These are phyloP conservation scores for Lateolabrax maculatus DNA, from an alignment of 2,797 vertebrate genomes.

Conservation along the genomic window DNA sequence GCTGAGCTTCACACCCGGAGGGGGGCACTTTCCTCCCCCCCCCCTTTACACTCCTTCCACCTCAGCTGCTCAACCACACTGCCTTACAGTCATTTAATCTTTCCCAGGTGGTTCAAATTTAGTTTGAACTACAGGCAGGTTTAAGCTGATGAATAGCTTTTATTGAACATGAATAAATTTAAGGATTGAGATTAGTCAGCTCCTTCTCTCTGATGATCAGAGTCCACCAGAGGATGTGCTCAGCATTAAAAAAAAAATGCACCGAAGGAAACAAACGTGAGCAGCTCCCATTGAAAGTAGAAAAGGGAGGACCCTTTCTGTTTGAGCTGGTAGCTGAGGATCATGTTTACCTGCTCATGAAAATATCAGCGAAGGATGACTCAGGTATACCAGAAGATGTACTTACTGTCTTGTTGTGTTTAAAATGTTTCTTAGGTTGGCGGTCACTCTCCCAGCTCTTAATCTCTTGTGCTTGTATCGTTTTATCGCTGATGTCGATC, in stretches of 20 bases:
- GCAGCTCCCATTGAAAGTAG: slow-evolving; percentile 33
- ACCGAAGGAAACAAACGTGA: slow-evolving; percentile 64
- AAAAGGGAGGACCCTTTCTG: not conserved
- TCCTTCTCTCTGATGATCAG: slow-evolving; percentile 87
- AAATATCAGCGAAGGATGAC: slow-evolving; percentile 31
- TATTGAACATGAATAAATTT: slow-evolving; percentile 94
- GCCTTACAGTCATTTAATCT: slow-evolving; percentile 87
- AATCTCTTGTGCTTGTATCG: slow-evolving; percentile 30
- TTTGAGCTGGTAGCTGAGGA: slow-evolving; percentile 12
- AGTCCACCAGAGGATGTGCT: slow-evolving; percentile 84
- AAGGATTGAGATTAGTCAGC: slow-evolving; percentile 93
- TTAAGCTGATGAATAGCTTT: slow-evolving; percentile 93
- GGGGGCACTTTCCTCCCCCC: slow-evolving; percentile 11
- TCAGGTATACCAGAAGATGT: slow-evolving; percentile 2
- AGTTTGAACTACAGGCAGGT: slow-evolving; percentile 89
- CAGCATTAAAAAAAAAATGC: slow-evolving; percentile 72
- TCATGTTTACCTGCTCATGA: slow-evolving; percentile 29
- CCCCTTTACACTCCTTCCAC: slow-evolving; percentile 37
- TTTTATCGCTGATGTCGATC: slow-evolving; percentile 60
- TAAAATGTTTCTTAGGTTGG: not conserved
- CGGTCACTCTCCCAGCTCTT: slow-evolving; percentile 19
- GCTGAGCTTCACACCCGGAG: slow-evolving; percentile 27
- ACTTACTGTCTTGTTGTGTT: slow-evolving; percentile 10
- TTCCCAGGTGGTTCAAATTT: slow-evolving; percentile 90
- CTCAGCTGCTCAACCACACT: slow-evolving; percentile 46